These are phyloP conservation scores for Drosophila chauvacae DNA, from an alignment of 1,140 invertebrate species.

Conservation along the genomic window DNA sequence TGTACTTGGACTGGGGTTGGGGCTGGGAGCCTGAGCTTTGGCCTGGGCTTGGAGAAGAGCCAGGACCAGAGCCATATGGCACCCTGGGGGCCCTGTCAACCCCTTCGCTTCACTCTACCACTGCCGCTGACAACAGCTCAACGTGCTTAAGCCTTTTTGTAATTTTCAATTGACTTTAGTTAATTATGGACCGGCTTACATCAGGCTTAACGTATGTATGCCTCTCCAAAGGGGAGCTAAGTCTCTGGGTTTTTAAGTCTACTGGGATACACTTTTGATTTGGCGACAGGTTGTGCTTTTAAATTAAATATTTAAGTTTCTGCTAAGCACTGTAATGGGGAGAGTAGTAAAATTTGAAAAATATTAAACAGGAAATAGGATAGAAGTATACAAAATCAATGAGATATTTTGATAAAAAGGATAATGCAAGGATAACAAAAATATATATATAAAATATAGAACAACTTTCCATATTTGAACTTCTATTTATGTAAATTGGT, in stretches of 20 bases:
- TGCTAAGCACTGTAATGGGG: neutral
- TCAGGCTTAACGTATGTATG: conserved; percentile 32
- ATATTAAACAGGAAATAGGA: neutral
- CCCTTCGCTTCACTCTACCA: conserved; percentile 23
- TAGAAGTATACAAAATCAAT: neutral
- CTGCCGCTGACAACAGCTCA: conserved; percentile 45
- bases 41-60: conserved; percentile 12
- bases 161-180: conserved; percentile 80
- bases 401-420: too few species aligned
- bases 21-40: neutral
- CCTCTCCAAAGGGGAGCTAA: neutral
- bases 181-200: conserved; percentile 63
- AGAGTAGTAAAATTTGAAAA: neutral
- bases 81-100: conserved; percentile 22
- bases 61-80: conserved; percentile 51
- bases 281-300: conserved; percentile 19
- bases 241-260: conserved; percentile 12
- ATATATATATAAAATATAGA: too few species aligned
- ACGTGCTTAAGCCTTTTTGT: conserved; percentile 58
- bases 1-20: neutral
- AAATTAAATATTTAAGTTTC: conserved; percentile 5
- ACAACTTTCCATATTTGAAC: too few species aligned
- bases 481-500: neutral
- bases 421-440: too few species aligned
- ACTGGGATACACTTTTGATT: conserved; percentile 29